These are phyloP conservation scores for Astropecten irregularis DNA, from an alignment of 53 echinoderm and acorn worm species.

Conservation along the genomic window DNA sequence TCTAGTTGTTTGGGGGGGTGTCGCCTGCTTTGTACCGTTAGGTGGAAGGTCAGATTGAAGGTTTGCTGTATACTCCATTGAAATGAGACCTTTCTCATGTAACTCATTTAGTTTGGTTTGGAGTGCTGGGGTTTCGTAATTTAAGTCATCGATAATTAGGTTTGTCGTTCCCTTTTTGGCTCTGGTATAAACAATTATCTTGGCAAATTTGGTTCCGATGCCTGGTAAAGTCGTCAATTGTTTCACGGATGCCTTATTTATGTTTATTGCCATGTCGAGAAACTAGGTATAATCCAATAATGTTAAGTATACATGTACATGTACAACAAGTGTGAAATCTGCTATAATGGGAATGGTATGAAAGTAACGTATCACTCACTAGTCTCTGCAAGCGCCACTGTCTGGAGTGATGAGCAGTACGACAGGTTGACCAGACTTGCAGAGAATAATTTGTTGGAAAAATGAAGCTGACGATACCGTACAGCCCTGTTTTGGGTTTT, in stretches of 20 bases:
- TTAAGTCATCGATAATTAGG: background rate
- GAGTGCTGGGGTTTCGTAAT: background rate
- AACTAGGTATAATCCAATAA: no score
- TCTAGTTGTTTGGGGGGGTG: background rate
- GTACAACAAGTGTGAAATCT: no score
- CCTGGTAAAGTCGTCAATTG: slow-evolving; percentile 13
- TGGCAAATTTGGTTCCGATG: background rate
- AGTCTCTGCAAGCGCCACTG: no score
- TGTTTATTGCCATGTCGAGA: slow-evolving; percentile 1
- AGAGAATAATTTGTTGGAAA: no score
- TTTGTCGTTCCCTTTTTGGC: background rate
- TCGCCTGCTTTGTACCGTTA: background rate
- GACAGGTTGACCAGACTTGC: no score
- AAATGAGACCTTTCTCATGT: slow-evolving; percentile 25
- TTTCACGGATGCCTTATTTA: background rate
- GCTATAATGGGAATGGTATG: no score
- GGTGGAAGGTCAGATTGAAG: no score
- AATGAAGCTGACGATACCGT: no score
- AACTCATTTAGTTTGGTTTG: slow-evolving; percentile 39
- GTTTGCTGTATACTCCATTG: background rate
- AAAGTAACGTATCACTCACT: no score
- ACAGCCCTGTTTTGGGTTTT: no score
- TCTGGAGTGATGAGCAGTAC: no score
- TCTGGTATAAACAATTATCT: background rate
- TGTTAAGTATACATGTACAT: no score